These are phyloP conservation scores for Regulus satrapa DNA, from an alignment of 2,113 vertebrate species.

Conservation along the genomic window DNA sequence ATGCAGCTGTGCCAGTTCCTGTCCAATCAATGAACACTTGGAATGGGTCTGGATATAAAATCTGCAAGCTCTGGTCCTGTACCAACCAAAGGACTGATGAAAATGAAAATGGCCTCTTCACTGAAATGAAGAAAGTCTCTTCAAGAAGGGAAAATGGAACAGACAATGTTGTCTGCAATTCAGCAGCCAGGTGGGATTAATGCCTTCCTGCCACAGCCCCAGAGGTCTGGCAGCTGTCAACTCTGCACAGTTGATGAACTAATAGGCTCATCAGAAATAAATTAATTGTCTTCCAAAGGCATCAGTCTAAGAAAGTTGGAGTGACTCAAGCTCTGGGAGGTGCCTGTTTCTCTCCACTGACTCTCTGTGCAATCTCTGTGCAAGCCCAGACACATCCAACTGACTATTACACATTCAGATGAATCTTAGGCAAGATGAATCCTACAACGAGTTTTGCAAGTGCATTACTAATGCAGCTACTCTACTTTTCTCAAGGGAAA, in stretches of 20 bases:
- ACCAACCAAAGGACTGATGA: too few relatives aligned
- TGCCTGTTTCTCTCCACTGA: neutral
- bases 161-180: neutral
- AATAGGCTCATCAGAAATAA: neutral
- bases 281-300: neutral
- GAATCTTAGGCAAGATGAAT: conserved; percentile 28
- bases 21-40: neutral
- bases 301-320: neutral
- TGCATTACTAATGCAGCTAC: conserved; percentile 11
- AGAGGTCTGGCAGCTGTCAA: neutral
- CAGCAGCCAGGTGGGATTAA: neutral
- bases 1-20: neutral
- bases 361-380: neutral
- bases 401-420: conserved; percentile 2
- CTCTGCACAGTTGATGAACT: neutral
- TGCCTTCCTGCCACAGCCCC: neutral
- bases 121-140: neutral
- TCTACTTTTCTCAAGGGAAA: conserved; percentile 46
- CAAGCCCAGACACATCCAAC: conserved; percentile 6
- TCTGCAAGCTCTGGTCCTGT: neutral
- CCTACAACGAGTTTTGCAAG: conserved; percentile 43
- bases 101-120: neutral
- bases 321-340: conserved; percentile 16
- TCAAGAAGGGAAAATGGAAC: neutral
- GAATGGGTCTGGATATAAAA: neutral